Evolutionary conservation across 1,140 invertebrate species (phyloP), one percentile per base, ranked within the genome.

Genomic region (Subanguina moxae): DNA sequence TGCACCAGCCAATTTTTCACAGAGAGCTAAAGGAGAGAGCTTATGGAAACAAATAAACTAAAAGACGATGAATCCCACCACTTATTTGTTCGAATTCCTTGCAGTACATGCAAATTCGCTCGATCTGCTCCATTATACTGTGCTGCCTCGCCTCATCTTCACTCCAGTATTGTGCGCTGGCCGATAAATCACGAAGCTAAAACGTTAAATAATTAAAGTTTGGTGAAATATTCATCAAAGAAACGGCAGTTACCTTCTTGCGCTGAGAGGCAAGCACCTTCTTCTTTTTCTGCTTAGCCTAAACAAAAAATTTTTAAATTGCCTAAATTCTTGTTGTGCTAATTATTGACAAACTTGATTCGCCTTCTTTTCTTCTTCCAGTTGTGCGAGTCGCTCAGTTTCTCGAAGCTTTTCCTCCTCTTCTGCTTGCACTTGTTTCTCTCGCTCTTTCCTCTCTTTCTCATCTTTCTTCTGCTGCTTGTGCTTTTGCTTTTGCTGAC

Each of bases 401-500:
- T 75, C 73, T 38, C 27, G 19, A 19, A n/a, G 5, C 17, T 69
- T 64, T 42, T 74, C 70, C 43, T 68, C 74, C 32, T 70, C 74
- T 9, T 43, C 19, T 32, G 58, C 76, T 32, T 62, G 48, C 9
- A 64, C 73, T 21, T 32, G 23, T 7, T 43, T 42, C 3, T 75
- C 73, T 38, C 58, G 56, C 64, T 62, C 88, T 86, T 62, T 88
- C 80, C 15, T 85, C 56, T 61, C 21, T n/a, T 56, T 32, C 38
- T 62, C 59, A n/a, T 75, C 73, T 27, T 81, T 9, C 84, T 87
- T 80, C 83, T 85, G 69, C 21, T 76, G 77, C 59, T 79, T 76
- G 42, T 73, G 75, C 15, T 75, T 91, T 45, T 90, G 85, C 84
- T 95, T 97, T 70, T 88, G 89, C 73, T 93, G 90, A 28, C 62